Conservation (phyloP, 2,888 invertebrate species). For the Ditula angustiorana region DNA sequence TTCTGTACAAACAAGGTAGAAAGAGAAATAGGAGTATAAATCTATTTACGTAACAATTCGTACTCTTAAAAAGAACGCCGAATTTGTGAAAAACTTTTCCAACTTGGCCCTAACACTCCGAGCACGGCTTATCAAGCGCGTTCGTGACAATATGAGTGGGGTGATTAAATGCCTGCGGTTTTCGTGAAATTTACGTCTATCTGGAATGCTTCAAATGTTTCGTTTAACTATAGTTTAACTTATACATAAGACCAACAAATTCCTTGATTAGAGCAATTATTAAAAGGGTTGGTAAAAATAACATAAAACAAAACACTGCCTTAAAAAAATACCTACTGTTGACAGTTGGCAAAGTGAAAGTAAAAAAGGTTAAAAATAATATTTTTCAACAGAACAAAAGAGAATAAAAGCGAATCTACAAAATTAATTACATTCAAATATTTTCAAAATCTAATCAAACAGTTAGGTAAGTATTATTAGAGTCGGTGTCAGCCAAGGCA, state of each 20-base stretch:
- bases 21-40: neutral
- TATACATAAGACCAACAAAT: no score
- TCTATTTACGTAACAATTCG: neutral
- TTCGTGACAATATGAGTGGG: slow-evolving; percentile 16
- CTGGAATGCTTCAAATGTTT: neutral
- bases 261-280: neutral
- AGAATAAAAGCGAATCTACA: no score
- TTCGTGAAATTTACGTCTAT: slow-evolving; percentile 19
- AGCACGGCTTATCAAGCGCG: neutral
- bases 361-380: no score
- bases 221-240: slow-evolving; percentile 2
- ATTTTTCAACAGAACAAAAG: no score
- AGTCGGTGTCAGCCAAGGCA: no score
- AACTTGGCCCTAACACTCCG: slow-evolving; percentile 11
- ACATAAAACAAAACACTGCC: no score
- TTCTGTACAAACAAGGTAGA: neutral
- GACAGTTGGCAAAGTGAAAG: no score
- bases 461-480: no score
- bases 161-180: slow-evolving; percentile 29
- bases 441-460: no score
- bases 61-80: neutral
- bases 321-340: no score
- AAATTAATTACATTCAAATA: no score
- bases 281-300: no score
- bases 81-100: neutral